Evolutionary conservation across 2,113 vertebrate species (phyloP), one percentile per base, ranked within the genome.

Genomic region (Xiphophorus maculatus): DNA sequence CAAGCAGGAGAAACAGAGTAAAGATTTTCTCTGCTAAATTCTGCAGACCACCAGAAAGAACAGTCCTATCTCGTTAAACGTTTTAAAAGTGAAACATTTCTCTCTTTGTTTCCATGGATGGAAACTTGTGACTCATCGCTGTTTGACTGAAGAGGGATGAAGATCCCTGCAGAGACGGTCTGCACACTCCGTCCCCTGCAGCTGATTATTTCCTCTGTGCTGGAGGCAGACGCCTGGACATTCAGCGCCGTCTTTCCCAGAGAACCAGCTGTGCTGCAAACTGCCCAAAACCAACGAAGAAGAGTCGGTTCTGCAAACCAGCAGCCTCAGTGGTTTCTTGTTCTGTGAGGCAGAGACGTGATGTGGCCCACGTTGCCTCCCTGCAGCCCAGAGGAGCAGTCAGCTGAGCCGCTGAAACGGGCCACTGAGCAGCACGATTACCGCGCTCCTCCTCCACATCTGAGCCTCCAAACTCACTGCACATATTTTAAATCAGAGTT

Each of bases 391-490:
- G 69, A 76, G 73, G 76, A 79, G 79, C 84, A 87, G 80, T 85
- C 82, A 81, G 74, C 82, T 85, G 82, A 65, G 63, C 64, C 11
- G 5, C 69, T 71, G 74, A 76, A 84, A 83, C 88, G 84, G 89
- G 83, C 84, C 89, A 88, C 81, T 88, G 88, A 87, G 82, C 87
- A 87, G 65, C 68, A 70, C 19, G 32, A 81, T 84, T 73, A 74
- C 76, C 40, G 61, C 81, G 48, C 86, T 82, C 76, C 89, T 85
- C 84, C 85, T 69, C 85, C 63, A 84, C 78, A 90, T 79, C 85
- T 83, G 67, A 83, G 33, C 32, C 81, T 73, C 60, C 25, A 0
- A 74, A 58, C 51, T 58, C 11, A 58, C 51, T 58, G 51, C 51
- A 58, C 29, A 0, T 62, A 65, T 58, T 83, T 77, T 13, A 61